These are phyloP conservation scores for Osmerus eperlanus DNA, from an alignment of 2,113 vertebrate species.

Conservation along the genomic window DNA sequence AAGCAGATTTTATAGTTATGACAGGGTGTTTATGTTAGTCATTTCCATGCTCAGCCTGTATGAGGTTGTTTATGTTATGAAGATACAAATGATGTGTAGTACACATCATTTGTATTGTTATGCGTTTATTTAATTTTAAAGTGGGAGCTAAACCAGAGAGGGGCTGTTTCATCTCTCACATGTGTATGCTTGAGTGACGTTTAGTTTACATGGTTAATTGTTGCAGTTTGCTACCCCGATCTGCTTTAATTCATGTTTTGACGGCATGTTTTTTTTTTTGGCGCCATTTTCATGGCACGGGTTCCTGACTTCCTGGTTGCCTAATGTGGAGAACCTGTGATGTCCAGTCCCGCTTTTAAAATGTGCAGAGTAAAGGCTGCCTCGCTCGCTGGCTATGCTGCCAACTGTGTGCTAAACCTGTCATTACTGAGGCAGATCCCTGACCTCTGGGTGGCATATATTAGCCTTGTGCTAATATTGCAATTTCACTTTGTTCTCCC, in stretches of 20 bases:
- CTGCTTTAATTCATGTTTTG: constrained; percentile 50
- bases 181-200: background rate
- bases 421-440: constrained; percentile 66
- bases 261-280: constrained; percentile 50
- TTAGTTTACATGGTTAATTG: constrained; percentile 28
- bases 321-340: constrained; percentile 51
- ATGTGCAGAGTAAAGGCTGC: constrained; percentile 57
- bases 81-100: too few relatives aligned
- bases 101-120: too few relatives aligned
- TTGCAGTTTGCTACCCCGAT: constrained; percentile 14
- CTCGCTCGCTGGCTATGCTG: constrained; percentile 48
- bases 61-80: too few relatives aligned
- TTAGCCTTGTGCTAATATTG: constrained; percentile 71
- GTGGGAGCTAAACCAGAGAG: background rate
- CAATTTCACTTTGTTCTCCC: constrained; percentile 58
- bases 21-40: too few relatives aligned
- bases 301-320: constrained; percentile 52
- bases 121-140: too few relatives aligned
- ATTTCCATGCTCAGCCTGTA: too few relatives aligned
- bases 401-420: constrained; percentile 74
- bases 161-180: background rate
- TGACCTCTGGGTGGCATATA: constrained; percentile 70
- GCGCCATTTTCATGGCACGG: constrained; percentile 50
- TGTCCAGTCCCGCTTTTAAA: constrained; percentile 56
- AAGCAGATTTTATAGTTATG: constrained; percentile 19